Conservation (phyloP, 2,888 invertebrate species). For the Drosophila affinis region DNA sequence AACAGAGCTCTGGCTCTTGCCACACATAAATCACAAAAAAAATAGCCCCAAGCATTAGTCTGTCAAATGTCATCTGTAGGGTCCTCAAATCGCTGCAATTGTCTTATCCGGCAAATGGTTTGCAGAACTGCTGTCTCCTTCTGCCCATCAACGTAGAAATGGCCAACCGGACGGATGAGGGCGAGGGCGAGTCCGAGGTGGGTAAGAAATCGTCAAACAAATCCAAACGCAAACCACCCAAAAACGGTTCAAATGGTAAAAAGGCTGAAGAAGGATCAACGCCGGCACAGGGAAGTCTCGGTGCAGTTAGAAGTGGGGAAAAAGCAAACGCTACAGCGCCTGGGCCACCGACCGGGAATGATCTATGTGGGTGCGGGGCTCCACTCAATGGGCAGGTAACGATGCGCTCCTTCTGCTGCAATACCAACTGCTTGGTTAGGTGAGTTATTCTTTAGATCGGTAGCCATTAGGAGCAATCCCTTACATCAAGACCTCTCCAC, state of each 20-base stretch:
- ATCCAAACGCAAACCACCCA: background rate
- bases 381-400: background rate
- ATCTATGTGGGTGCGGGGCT: background rate
- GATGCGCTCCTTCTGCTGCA: conserved; percentile 22
- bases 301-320: background rate
- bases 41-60: conserved; percentile 17
- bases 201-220: background rate
- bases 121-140: conserved; percentile 34
- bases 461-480: background rate
- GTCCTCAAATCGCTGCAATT: conserved; percentile 47
- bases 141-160: conserved; percentile 37
- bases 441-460: background rate
- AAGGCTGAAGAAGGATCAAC: background rate
- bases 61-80: conserved; percentile 36
- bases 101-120: conserved; percentile 26
- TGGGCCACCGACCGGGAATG: background rate
- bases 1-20: background rate
- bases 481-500: background rate
- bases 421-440: conserved; percentile 10
- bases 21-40: conserved; percentile 15
- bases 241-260: background rate
- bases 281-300: too few relatives aligned
- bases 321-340: background rate
- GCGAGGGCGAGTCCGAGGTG: background rate
- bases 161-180: conserved; percentile 1